Base-by-base conservation (phyloP, 2,113 vertebrate genomes). In the Urocitellus parryii region DNA sequence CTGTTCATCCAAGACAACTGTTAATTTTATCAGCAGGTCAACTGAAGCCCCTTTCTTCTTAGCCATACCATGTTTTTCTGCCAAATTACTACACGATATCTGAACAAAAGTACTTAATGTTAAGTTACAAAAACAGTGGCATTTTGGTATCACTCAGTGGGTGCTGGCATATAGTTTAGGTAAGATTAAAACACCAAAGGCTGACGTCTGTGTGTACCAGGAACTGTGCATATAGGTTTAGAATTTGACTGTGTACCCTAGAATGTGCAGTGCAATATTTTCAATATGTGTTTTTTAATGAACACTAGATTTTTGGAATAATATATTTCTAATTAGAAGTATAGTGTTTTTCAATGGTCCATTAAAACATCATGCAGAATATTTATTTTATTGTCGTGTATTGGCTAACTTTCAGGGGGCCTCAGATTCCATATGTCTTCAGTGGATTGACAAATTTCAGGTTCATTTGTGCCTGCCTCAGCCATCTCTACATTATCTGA, bases 391-490 rank as follows among this genome's bases (percentile, higher is more conserved):
- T 10, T 84, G 42, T 90, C 84, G 97, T 96, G 67, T 97, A 96
- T 95, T 86, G 90, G 76, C 83, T 42, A 68, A 97, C 53, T 86
- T 98, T 78, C 86, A 81, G 53, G 94, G 95, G 93, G 88, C 95
- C 79, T 90, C 95, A 63, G 73, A 94, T 84, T 94, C 95, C 88
- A 94, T 91, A 88, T 67, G n/a, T 95, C 94, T 97, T 95, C 85
- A 77, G 93, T 97, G 95, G 91, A 89, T 95, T 97, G 89, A 93
- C 96, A 10, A 58, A 48, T 98, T 97, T 97, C 96, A 96, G 94
- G 97, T 98, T 97, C 97, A 89, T 97, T 96, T 97, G 97, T 98
- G 96, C 96, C 91, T 80, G 97, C 94, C 97, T 97, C 72, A 76
- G 94, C 90, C 74, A 87, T 90, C 94, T 96, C 72, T 70, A 78